phyloP scores from a whole-genome alignment of 2,888 invertebrate species.

The Charanyca ferruginea region DNA sequence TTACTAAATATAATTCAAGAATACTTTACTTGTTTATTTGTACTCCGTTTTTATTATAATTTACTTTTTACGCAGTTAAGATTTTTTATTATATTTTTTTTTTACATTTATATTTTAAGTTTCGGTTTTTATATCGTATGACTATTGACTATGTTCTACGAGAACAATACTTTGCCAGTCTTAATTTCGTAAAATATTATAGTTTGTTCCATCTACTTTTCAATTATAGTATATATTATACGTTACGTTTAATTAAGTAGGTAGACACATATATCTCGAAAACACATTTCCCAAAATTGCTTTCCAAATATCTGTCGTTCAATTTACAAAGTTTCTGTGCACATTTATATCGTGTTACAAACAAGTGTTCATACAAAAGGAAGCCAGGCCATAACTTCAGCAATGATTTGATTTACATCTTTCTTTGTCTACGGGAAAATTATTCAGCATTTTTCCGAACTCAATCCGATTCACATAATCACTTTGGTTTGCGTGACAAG shows the following conservation, averaged over 20 bases:
- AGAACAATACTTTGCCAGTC: no score
- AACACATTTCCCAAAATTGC: not conserved
- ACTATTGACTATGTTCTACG: no score
- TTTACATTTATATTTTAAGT: no score
- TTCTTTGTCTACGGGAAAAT: slow-evolving; percentile 34
- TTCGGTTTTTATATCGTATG: no score
- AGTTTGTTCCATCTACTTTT: no score
- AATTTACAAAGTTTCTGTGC: slow-evolving; percentile 4
- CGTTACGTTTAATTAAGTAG: no score
- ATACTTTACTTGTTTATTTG: no score
- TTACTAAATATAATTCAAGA: no score
- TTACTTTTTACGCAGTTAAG: no score
- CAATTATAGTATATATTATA: no score
- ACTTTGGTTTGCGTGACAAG: slow-evolving; percentile 62
- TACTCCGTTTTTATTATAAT: no score
- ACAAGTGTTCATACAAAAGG: slow-evolving; percentile 13
- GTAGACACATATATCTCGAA: not conserved
- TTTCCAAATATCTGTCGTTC: not conserved
- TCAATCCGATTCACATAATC: slow-evolving; percentile 30
- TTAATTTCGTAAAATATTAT: no score
- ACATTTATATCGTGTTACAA: slow-evolving; percentile 11
- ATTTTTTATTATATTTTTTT: not conserved
- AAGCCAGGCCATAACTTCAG: slow-evolving; percentile 10
- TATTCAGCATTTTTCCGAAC: slow-evolving; percentile 23
- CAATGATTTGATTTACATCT: slow-evolving; percentile 36